phyloP scores from a whole-genome alignment of 2,888 invertebrate species.

The Drosophila nr. perissopoda region DNA sequence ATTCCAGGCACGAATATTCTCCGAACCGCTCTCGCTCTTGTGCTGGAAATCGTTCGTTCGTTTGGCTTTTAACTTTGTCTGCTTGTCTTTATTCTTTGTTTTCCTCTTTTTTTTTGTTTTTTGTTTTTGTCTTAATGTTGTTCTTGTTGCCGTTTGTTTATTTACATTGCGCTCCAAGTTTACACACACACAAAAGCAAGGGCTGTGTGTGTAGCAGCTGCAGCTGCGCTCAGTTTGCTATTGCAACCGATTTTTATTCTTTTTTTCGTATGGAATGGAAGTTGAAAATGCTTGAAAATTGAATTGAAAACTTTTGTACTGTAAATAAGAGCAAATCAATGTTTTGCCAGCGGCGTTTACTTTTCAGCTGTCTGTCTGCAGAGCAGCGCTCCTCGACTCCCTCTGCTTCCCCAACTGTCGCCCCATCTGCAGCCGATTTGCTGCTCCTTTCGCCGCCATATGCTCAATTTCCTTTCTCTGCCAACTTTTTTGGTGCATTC shows the following conservation, averaged over 20 bases:
- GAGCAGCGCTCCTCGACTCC: neutral
- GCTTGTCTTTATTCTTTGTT: slow-evolving; percentile 33
- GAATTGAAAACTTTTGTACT: slow-evolving; percentile 66
- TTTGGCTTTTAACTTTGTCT: slow-evolving; percentile 25
- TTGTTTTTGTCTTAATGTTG: slow-evolving; percentile 29
- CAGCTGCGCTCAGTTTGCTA: slow-evolving; percentile 61
- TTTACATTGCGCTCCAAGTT: slow-evolving; percentile 78
- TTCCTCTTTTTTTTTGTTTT: slow-evolving; percentile 21
- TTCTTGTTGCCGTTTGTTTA: slow-evolving; percentile 72
- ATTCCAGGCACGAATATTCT: slow-evolving; percentile 6
- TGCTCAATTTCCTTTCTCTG: slow-evolving; percentile 43
- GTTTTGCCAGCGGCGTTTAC: slow-evolving; percentile 30
- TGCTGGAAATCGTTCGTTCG: slow-evolving; percentile 11
- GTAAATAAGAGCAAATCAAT: slow-evolving; percentile 56
- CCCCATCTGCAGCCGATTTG: slow-evolving; percentile 15
- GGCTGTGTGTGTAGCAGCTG: slow-evolving; percentile 42
- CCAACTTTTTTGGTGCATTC: slow-evolving; percentile 25
- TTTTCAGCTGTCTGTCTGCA: slow-evolving; percentile 29
- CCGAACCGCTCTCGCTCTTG: slow-evolving; percentile 21
- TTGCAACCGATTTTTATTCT: slow-evolving; percentile 37
- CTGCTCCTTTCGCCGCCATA: slow-evolving; percentile 14
- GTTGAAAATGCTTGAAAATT: slow-evolving; percentile 46
- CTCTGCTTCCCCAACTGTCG: neutral
- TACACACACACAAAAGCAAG: slow-evolving; percentile 61
- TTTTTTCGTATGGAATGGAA: slow-evolving; percentile 23